Evolutionary conservation across 2,888 invertebrate genomes (phyloP), one percentile per base, ranked within the genome.

Genomic region (Odontomyia ornata): DNA sequence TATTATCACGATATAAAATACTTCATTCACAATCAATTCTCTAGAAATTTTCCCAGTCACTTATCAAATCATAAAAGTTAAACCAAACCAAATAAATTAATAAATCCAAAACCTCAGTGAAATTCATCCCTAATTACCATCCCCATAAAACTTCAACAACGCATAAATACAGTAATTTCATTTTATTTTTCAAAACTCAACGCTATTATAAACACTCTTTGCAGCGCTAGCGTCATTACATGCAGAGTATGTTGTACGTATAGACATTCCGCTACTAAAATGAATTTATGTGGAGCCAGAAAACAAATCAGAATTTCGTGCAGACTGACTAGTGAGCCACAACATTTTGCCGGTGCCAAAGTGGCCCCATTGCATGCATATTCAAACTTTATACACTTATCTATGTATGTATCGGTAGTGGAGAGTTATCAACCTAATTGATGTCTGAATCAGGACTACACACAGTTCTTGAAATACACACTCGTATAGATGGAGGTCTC

Each of bases 401-500:
- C 18, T 52, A 52, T 7, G 18, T 52, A 1, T 15, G 13, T 21
- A 52, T n/a, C n/a, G n/a, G 13, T 52, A 52, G 64, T 21, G 1
- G 21, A 27, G 27, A 67, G 67, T 23, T 67, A 67, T 67, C 36
- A 67, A 23, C 67, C 43, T 67, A 67, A 67, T 67, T 67, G 67
- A 46, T 46, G 67, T 67, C 46, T 36, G 27, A 11, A 21, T 67
- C 43, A 46, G 43, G 46, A 23, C 36, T n/a, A 67, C 67, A 21
- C n/a, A n/a, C 9, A 67, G 21, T 46, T 46, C 30, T 21, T 67
- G 67, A 46, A 67, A 25, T 67, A 67, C 28, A 64, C 36, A 36
- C 9, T 36, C 5, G 9, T 9, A 36, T 13, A 23, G 52, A 18
- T 64, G 28, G 57, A 60, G 56, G 43, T 13, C 25, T 30, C 64